Conservation (phyloP, 2,888 invertebrate genomes). For the Clitarchus hookeri region DNA sequence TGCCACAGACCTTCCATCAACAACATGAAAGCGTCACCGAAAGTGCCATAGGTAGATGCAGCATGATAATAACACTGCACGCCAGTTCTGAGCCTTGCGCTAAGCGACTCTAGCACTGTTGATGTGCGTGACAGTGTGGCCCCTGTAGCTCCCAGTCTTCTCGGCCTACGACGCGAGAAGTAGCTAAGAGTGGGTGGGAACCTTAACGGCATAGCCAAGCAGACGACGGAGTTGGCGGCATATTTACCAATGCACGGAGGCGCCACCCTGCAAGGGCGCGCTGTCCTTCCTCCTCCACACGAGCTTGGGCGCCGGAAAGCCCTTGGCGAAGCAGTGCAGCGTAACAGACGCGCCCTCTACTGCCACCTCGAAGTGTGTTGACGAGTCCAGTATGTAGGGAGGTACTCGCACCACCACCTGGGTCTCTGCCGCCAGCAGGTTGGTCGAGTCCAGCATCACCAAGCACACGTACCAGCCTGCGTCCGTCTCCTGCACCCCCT, state of each 20-base stretch:
- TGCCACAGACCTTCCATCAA: too few relatives aligned
- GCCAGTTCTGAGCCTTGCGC: too few relatives aligned
- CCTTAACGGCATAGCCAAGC: too few relatives aligned
- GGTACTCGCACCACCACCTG: not conserved
- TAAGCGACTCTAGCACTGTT: too few relatives aligned
- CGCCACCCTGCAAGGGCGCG: not conserved
- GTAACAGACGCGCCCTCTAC: not conserved
- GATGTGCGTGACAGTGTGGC: too few relatives aligned
- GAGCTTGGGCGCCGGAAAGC: not conserved
- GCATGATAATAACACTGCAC: too few relatives aligned
- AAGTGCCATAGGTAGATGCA: too few relatives aligned
- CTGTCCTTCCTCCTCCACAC: constrained; percentile 21
- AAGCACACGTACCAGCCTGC: constrained; percentile 10
- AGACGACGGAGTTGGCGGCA: too few relatives aligned
- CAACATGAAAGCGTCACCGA: too few relatives aligned
- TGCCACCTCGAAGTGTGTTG: not conserved
- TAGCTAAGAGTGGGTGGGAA: too few relatives aligned
- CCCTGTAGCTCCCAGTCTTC: too few relatives aligned
- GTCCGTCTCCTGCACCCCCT: constrained; percentile 18
- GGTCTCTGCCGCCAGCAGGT: not conserved
- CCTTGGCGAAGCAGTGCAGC: constrained; percentile 7
- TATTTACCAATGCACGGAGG: not conserved
- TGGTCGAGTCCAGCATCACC: constrained; percentile 17
- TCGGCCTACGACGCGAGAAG: too few relatives aligned
- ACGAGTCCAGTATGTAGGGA: not conserved